Base-by-base conservation (phyloP, 2,888 invertebrate species). In the Drosophila putrida region DNA sequence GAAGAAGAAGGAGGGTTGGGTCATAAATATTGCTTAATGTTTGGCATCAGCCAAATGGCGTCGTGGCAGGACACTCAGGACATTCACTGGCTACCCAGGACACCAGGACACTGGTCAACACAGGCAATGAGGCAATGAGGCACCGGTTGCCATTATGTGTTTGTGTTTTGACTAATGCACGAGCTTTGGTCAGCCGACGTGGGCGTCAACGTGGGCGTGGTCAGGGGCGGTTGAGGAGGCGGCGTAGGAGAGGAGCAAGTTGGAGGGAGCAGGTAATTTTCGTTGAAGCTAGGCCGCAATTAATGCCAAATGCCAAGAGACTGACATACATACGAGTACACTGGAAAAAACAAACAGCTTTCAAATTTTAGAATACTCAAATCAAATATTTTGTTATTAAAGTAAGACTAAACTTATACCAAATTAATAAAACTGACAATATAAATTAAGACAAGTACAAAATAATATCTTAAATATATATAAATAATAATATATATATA, bases 21-120 rank as follows among this genome's bases (percentile, higher is more conserved):
- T 83, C 87, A 88, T 83, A 83, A 83, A 83, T 83, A 88, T 72
- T 71, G 87, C 82, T 88, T 82, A 88, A 83, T 83, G 89, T 71
- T 83, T 66, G 69, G 78, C 70, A 74, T 81, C 79, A 78, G 65
- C 75, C 63, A 82, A 78, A 82, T 79, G 73, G 82, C 79, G 53
- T 49, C 70, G 63, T 75, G 75, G 61, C 75, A 75, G 70, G 47
- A 47, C 43, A 39, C 47, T 33, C 62, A 49, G 54, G 62, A 55
- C 47, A 46, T 36, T 31, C 46, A 31, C 10, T 27, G 54, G 46
- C 35, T 44, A 46, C 28, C 27, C n/a, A 15, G 28, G 10, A 3
- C 6, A n/a, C 49, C 20, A 31, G 53, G 13, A 13, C 38, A 20
- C 38, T 33, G 58, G 46, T 35, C 46, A 62, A 35, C 46, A 9